Conservation (phyloP, 2,113 vertebrate species). For the Rhineura floridana region DNA sequence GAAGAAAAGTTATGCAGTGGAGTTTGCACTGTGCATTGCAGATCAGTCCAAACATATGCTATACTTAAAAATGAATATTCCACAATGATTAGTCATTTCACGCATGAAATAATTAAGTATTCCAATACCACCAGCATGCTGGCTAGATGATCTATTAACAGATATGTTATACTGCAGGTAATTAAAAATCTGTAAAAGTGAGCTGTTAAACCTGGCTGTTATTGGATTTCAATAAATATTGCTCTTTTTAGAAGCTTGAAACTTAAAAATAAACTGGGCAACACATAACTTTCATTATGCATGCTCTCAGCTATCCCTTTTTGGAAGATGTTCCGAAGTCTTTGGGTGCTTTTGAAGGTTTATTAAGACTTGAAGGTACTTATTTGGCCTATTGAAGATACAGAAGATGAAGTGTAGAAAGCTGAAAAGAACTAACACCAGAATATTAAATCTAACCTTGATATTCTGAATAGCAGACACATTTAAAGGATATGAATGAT, state of each 20-base stretch:
- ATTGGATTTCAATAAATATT: background rate
- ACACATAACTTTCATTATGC: constrained; percentile 22
- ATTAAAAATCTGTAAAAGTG: background rate
- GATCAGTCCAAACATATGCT: background rate
- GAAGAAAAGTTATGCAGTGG: no score
- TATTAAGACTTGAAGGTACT: constrained; percentile 10
- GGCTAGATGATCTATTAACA: background rate
- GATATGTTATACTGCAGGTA: background rate
- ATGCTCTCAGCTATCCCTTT: constrained; percentile 11
- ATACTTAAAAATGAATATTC: background rate
- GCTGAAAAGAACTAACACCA: background rate
- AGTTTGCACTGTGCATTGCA: background rate
- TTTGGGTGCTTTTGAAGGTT: constrained; percentile 44
- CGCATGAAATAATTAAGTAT: background rate
- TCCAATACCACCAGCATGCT: background rate
- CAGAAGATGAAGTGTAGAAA: background rate
- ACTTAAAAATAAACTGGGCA: constrained; percentile 29
- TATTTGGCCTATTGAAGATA: constrained; percentile 6
- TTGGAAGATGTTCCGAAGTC: constrained; percentile 36
- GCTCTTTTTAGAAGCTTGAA: constrained; percentile 26
- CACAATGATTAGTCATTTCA: background rate
- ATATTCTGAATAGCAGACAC: constrained; percentile 6
- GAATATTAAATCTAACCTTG: background rate
- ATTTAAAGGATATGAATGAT: background rate
- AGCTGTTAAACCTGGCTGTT: background rate